These are phyloP conservation scores for Natator depressus DNA, from an alignment of 2,113 vertebrate species.

Conservation along the genomic window DNA sequence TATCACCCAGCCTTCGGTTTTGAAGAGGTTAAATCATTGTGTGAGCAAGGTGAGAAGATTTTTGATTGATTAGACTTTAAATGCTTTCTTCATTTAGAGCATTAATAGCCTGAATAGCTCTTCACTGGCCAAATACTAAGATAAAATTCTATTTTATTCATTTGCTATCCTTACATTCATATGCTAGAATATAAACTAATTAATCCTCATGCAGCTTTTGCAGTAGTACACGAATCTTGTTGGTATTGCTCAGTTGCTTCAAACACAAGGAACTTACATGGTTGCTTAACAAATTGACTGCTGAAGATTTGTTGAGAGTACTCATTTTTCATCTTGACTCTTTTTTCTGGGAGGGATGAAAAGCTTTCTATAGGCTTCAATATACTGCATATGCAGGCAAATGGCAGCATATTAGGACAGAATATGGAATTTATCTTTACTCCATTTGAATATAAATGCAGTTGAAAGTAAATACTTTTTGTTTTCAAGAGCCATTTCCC, in stretches of 20 bases:
- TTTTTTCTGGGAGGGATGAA: conserved; percentile 35
- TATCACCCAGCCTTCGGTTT: background rate
- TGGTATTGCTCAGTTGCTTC: conserved; percentile 21
- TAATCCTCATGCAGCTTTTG: conserved; percentile 50
- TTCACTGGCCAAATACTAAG: background rate
- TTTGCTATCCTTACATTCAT: conserved; percentile 20
- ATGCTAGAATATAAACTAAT: conserved; percentile 20
- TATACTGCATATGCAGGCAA: background rate
- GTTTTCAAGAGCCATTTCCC: background rate
- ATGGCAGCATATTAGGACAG: conserved; percentile 17
- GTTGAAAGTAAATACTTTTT: conserved; percentile 29
- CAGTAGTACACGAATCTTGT: background rate
- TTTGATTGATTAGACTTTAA: background rate
- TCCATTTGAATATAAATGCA: conserved; percentile 70
- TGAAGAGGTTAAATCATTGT: background rate
- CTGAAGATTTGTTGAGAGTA: conserved; percentile 35
- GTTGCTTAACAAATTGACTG: conserved; percentile 64
- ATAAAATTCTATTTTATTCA: conserved; percentile 35
- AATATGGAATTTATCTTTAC: conserved; percentile 45
- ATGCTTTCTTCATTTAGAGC: background rate
- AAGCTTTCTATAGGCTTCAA: conserved; percentile 36
- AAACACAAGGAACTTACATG: conserved; percentile 2
- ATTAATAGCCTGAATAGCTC: background rate
- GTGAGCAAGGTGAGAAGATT: background rate
- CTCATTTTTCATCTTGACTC: conserved; percentile 61